These are phyloP conservation scores for Rhopalosiphum maidis DNA, from an alignment of 1,140 invertebrate species.

Conservation along the genomic window DNA sequence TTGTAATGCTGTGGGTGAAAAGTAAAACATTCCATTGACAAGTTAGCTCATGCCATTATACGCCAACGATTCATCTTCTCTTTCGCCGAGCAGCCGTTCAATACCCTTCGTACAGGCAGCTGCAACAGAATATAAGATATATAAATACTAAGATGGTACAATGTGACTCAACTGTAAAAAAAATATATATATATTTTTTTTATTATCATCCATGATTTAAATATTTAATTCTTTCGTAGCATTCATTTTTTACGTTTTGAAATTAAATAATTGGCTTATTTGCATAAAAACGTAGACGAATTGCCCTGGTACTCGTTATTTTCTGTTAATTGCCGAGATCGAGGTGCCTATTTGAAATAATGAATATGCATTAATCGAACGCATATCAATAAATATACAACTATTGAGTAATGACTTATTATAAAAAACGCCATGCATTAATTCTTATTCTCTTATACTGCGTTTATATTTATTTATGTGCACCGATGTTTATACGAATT, in stretches of 20 bases:
- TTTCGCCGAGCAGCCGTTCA: neutral
- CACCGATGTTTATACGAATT: too few relatives aligned
- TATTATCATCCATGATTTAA: neutral
- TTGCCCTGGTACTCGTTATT: neutral
- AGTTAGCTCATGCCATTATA: neutral
- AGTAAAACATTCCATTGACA: constrained; percentile 14
- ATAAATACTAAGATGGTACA: neutral
- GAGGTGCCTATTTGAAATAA: neutral
- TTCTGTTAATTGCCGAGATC: neutral
- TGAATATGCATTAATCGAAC: neutral
- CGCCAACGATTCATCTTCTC: neutral
- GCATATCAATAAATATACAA: neutral
- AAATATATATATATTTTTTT: neutral
- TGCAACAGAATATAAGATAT: constrained; percentile 9
- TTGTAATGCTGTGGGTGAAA: neutral
- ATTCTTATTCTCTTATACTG: too few relatives aligned
- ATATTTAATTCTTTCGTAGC: neutral
- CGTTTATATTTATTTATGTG: too few relatives aligned
- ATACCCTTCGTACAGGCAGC: neutral
- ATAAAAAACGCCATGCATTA: too few relatives aligned
- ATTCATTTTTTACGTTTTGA: neutral
- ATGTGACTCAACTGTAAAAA: constrained; percentile 21
- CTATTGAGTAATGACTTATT: neutral
- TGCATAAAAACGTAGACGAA: neutral
- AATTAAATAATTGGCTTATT: neutral